Conservation (phyloP, 2,797 vertebrate species). For the Peromyscus attwateri region DNA sequence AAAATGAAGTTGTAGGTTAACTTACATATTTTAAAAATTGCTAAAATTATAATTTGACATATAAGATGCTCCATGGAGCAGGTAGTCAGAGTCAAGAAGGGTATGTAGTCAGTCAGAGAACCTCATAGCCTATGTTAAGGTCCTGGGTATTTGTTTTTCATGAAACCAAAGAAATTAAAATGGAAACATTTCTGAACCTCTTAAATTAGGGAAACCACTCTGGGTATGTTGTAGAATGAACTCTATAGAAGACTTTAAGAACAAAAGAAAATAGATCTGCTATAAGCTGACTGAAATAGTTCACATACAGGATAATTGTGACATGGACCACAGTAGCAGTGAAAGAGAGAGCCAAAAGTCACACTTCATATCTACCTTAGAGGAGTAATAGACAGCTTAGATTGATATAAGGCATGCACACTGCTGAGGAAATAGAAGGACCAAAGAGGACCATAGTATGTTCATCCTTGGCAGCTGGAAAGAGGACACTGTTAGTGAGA, state of each 20-base stretch:
- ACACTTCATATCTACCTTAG: neutral
- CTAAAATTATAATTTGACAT: conserved; percentile 30
- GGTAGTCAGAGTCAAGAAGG: neutral
- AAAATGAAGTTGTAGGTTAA: neutral
- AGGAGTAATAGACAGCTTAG: neutral
- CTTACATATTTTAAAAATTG: neutral
- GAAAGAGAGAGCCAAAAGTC: neutral
- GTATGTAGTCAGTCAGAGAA: neutral
- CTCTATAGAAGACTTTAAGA: neutral
- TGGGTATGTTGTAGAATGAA: neutral
- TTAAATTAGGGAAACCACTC: neutral
- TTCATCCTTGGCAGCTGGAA: neutral
- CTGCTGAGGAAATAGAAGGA: neutral
- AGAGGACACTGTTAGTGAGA: too few species aligned
- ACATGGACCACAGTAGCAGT: neutral
- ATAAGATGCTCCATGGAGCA: neutral
- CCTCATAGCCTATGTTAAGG: neutral
- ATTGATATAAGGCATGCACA: too few species aligned
- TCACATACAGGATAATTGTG: neutral
- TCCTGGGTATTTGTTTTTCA: neutral
- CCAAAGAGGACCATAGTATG: neutral
- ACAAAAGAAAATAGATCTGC: neutral
- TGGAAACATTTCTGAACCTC: neutral
- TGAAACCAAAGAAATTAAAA: neutral
- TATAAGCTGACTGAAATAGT: neutral